phyloP scores from a whole-genome alignment of 1,140 invertebrate species.

The Drosophila azteca region DNA sequence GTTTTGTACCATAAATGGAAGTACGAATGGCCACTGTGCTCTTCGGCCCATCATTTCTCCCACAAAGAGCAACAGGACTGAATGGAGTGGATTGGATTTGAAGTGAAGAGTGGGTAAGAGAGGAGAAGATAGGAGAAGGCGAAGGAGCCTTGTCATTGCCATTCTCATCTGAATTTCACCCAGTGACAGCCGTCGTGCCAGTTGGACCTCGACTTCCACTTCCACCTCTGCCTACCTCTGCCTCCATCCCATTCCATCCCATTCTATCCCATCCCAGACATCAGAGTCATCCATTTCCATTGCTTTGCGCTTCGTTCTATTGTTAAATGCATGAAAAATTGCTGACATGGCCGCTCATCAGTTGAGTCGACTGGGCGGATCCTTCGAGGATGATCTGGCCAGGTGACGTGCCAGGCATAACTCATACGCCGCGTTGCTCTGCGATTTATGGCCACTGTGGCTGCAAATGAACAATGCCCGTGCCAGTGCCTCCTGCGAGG shows the following conservation, averaged over 20 bases:
- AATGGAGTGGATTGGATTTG: constrained; percentile 8
- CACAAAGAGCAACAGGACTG: no score
- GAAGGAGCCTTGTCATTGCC: constrained; percentile 31
- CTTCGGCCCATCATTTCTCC: no score
- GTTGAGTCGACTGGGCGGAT: constrained; percentile 5
- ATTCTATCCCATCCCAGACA: background rate
- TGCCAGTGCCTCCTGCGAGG: background rate
- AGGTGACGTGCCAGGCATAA: constrained; percentile 55
- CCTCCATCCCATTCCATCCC: background rate
- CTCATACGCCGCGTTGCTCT: constrained; percentile 65
- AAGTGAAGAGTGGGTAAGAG: constrained; percentile 18
- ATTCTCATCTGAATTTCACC: constrained; percentile 11
- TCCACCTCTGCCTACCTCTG: background rate
- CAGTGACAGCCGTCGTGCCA: no score
- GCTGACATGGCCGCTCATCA: constrained; percentile 57
- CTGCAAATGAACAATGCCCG: constrained; percentile 71
- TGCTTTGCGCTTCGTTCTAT: constrained; percentile 46
- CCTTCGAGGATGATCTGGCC: constrained; percentile 17
- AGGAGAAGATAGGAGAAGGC: background rate
- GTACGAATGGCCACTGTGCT: no score
- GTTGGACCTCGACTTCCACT: background rate
- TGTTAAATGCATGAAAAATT: constrained; percentile 81
- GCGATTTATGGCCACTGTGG: constrained; percentile 70
- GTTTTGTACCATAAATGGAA: constrained; percentile 7
- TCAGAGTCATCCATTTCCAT: constrained; percentile 3